Conservation (phyloP, 2,113 vertebrate species). For the Lonchura striata region DNA sequence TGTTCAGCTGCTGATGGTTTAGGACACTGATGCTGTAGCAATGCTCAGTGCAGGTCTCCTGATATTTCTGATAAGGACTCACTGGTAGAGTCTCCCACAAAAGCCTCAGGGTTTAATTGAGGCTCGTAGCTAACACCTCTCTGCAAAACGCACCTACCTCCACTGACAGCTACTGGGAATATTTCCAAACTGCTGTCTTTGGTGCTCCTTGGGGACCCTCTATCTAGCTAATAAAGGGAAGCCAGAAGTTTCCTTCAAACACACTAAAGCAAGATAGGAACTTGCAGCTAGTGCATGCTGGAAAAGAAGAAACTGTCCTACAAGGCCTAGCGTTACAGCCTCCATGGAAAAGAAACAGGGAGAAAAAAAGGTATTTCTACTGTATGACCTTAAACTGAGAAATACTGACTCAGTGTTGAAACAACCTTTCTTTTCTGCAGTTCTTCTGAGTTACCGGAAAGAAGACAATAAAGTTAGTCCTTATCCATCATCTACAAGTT, state of each 20-base stretch:
- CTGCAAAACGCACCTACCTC: rapidly evolving
- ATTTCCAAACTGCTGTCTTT: background rate
- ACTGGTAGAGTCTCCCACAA: background rate
- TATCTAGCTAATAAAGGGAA: background rate
- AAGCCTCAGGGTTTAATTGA: background rate
- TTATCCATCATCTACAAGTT: background rate
- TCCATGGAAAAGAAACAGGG: too few species aligned
- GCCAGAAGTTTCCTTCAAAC: background rate
- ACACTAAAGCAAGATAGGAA: background rate
- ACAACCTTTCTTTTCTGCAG: background rate
- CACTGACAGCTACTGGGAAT: background rate
- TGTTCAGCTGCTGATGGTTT: background rate
- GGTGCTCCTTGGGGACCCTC: background rate
- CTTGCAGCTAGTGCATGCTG: background rate
- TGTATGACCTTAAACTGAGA: background rate
- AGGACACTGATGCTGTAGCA: background rate
- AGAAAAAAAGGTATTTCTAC: rapidly evolving
- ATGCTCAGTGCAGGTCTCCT: background rate
- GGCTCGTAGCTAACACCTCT: background rate
- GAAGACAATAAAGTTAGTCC: background rate
- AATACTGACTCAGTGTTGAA: background rate
- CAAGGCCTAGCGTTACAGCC: rapidly evolving
- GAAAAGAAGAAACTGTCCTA: background rate
- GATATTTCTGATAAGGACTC: background rate
- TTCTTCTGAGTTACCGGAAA: rapidly evolving